These are phyloP conservation scores for Dyspetes luteomarginatus DNA, from an alignment of 2,888 invertebrate species.

Conservation along the genomic window DNA sequence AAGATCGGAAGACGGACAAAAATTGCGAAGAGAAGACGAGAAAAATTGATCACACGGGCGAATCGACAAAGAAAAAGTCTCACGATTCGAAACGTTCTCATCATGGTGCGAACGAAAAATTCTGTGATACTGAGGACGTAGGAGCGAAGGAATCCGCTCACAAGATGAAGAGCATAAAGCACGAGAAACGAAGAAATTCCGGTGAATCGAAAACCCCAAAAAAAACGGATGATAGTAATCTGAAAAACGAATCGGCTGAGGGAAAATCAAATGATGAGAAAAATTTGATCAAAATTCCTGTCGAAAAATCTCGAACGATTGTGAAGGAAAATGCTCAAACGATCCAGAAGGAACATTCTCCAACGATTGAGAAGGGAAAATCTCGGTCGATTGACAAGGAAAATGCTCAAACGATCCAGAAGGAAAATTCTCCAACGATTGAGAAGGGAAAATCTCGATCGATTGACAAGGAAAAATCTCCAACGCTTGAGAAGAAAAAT, in stretches of 20 bases:
- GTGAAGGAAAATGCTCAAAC: neutral
- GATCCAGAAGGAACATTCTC: too few species aligned
- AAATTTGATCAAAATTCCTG: neutral
- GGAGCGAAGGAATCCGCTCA: neutral
- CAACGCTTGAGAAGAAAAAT: neutral
- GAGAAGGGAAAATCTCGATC: too few species aligned
- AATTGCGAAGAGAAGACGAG: neutral
- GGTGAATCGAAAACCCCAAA: neutral
- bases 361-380: neutral
- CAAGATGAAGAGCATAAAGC: conserved; percentile 13
- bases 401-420: neutral
- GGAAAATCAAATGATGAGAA: neutral
- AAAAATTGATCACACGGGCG: neutral
- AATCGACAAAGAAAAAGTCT: conserved; percentile 4
- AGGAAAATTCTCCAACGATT: too few species aligned
- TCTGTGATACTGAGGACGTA: neutral
- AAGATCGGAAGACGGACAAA: neutral
- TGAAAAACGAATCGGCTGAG: neutral
- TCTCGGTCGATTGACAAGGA: neutral
- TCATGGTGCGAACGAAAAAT: neutral
- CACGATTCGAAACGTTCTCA: neutral
- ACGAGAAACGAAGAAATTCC: conserved; percentile 7
- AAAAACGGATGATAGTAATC: neutral
- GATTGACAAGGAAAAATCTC: neutral
- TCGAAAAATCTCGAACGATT: neutral